Evolutionary conservation across 2,113 vertebrate genomes (phyloP).

Genomic region (Indicator maculatus): DNA sequence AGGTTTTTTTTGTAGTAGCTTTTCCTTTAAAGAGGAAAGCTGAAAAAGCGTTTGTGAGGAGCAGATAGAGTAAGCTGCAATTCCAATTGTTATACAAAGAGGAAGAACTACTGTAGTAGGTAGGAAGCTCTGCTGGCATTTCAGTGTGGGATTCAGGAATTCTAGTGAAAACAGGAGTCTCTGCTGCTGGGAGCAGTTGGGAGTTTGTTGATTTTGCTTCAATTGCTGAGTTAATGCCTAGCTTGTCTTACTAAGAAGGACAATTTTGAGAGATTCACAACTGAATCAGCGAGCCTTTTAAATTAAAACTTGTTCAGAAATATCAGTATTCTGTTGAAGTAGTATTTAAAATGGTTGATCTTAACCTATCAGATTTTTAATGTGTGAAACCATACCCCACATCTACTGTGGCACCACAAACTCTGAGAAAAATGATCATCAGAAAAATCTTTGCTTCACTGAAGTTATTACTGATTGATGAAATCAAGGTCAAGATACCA

Average conservation of each 20-base stretch:
- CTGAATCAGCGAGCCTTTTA: background rate
- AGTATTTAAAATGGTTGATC: slow-evolving; percentile 1
- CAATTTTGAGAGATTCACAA: background rate
- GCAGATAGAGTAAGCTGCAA: background rate
- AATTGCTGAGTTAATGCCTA: background rate
- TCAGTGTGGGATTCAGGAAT: background rate
- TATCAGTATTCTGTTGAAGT: background rate
- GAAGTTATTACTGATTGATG: slow-evolving; percentile 46
- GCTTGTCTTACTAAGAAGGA: background rate
- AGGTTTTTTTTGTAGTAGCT: background rate
- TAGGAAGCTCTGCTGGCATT: background rate
- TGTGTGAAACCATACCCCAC: background rate
- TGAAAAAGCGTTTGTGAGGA: background rate
- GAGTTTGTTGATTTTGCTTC: background rate
- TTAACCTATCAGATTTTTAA: background rate
- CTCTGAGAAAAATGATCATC: background rate
- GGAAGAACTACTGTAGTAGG: background rate
- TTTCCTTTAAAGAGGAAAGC: background rate
- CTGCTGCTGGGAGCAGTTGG: background rate
- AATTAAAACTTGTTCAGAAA: background rate
- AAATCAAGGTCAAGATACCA: slow-evolving; percentile 62
- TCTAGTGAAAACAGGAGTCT: background rate
- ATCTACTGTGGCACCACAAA: background rate
- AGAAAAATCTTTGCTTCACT: slow-evolving; percentile 21
- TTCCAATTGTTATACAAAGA: background rate